Evolutionary conservation across 2,113 vertebrate species (phyloP).

Genomic region (Cepphus grylle): DNA sequence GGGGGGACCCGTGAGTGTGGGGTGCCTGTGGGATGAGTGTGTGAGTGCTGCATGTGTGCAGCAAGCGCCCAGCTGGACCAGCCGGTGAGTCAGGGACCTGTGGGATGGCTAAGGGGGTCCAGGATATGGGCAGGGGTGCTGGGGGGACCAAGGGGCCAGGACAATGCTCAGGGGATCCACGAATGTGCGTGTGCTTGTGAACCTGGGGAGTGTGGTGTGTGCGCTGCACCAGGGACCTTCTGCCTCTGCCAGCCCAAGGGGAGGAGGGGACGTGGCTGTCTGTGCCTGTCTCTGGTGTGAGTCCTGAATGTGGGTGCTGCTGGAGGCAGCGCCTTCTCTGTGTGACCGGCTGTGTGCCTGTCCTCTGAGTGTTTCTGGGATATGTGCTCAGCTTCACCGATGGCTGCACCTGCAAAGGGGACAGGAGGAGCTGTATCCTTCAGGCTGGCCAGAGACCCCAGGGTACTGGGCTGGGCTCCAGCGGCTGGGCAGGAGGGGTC

Average conservation of each 20-base stretch:
- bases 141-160: fast-evolving
- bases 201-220: fast-evolving
- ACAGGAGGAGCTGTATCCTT: background rate
- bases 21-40: fast-evolving
- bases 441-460: background rate
- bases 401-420: background rate
- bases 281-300: background rate
- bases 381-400: background rate
- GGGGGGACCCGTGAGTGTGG: fast-evolving
- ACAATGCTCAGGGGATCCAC: fast-evolving
- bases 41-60: fast-evolving
- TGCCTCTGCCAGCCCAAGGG: background rate
- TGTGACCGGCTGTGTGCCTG: fast-evolving
- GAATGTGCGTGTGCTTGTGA: background rate
- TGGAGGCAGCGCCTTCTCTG: fast-evolving
- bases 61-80: fast-evolving
- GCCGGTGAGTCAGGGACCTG: fast-evolving
- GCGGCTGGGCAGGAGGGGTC: background rate
- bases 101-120: background rate
- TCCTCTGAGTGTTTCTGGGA: background rate
- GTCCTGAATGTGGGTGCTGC: background rate
- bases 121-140: fast-evolving
- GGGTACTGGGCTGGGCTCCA: background rate
- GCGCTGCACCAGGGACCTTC: background rate
- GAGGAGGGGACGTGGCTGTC: fast-evolving